These are phyloP conservation scores for Drosophila gunungcola DNA, from an alignment of 1,140 invertebrate species.

Conservation along the genomic window DNA sequence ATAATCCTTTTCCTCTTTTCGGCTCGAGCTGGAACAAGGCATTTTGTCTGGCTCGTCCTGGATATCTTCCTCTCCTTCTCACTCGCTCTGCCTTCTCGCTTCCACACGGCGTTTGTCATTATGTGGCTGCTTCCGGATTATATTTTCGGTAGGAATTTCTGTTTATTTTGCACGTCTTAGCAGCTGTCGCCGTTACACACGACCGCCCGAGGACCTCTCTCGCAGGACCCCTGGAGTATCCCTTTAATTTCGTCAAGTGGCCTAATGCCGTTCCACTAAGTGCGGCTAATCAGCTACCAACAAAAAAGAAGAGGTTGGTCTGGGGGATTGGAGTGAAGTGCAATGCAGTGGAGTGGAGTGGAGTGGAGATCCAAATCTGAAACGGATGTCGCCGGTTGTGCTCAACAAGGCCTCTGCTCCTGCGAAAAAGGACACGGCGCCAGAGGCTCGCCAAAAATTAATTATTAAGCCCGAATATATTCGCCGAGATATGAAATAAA, in stretches of 20 bases:
- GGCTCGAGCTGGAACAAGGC: constrained; percentile 33
- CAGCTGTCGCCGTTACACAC: constrained; percentile 73
- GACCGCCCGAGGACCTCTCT: constrained; percentile 35
- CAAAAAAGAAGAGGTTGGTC: constrained; percentile 21
- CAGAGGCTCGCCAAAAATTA: constrained; percentile 60
- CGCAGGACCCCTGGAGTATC: constrained; percentile 20
- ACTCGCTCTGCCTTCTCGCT: constrained; percentile 11
- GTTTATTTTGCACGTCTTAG: constrained; percentile 74
- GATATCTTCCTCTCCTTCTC: neutral
- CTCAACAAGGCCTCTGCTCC: constrained; percentile 41
- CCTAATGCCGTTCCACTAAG: constrained; percentile 80
- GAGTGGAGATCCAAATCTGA: constrained; percentile 68
- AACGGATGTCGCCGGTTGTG: constrained; percentile 72
- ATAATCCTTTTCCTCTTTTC: constrained; percentile 42
- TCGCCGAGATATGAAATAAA: constrained; percentile 56
- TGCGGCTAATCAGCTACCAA: constrained; percentile 76
- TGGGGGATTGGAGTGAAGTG: neutral
- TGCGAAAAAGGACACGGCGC: constrained; percentile 14
- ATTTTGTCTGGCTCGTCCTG: constrained; percentile 50
- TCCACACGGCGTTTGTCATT: constrained; percentile 66
- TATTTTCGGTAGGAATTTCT: constrained; percentile 75
- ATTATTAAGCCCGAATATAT: constrained; percentile 70
- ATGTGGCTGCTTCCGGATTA: constrained; percentile 80
- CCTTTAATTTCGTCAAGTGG: constrained; percentile 80
- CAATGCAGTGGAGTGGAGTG: neutral